Percentiles rank a stretch among this genome's conserved stretches.
These are phyloP conservation scores for Meandrusa payeni DNA, from an alignment of 2,888 invertebrate species.

Conservation along the genomic window DNA sequence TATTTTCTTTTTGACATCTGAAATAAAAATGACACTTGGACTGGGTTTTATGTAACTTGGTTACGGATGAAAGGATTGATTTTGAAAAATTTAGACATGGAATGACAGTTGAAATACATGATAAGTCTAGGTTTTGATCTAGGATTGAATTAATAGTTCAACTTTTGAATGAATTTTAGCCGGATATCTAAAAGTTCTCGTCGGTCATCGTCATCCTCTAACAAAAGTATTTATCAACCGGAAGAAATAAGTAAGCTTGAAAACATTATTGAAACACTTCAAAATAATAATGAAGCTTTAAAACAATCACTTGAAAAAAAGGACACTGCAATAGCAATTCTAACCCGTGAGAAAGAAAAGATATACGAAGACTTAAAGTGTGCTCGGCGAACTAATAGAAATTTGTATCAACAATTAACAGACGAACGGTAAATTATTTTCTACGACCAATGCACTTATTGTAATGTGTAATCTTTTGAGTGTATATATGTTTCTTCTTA, in stretches of 20 bases:
- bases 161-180: constrained; percentile 45
- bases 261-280: constrained; percentile 64
- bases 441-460: background rate
- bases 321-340: constrained; percentile 65
- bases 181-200: constrained; percentile 43
- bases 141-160: constrained; percentile 21
- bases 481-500: too few relatives aligned
- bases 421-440: constrained; percentile 60
- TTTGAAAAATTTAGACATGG: background rate
- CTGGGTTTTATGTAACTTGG: background rate
- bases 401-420: constrained; percentile 73
- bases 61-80: background rate
- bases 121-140: background rate
- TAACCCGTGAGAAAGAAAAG: constrained; percentile 75
- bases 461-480: background rate
- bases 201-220: constrained; percentile 40
- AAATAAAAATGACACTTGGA: background rate
- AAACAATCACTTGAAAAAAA: constrained; percentile 66
- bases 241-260: constrained; percentile 46
- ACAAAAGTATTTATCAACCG: constrained; percentile 33
- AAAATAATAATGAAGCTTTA: constrained; percentile 59
- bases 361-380: constrained; percentile 66
- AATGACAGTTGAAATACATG: background rate
- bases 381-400: constrained; percentile 65
- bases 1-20: background rate